A percentile compares a stretch with the other conserved stretches of the same genome.
Evolutionary conservation across 2,888 invertebrate species (phyloP).

Genomic region (Orchesellides sinensis): DNA sequence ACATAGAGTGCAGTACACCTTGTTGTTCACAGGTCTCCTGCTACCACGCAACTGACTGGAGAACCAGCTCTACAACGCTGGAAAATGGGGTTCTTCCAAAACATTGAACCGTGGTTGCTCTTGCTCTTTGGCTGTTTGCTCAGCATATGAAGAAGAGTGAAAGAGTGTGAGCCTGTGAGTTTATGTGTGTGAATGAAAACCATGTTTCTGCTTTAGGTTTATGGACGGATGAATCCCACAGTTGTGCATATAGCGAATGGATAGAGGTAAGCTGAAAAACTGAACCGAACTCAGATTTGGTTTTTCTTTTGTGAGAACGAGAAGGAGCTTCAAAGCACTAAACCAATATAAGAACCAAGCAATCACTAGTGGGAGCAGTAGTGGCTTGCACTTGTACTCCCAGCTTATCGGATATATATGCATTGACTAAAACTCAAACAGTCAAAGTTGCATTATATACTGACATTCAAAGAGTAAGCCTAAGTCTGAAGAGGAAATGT

Average conservation of each 20-base stretch:
- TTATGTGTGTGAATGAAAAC: conserved; percentile 24
- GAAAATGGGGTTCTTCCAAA: conserved; percentile 56
- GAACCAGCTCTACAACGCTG: conserved; percentile 48
- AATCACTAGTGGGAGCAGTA: too few relatives aligned
- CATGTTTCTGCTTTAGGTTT: not conserved
- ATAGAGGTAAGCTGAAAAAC: not conserved
- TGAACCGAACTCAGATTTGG: conserved; percentile 1
- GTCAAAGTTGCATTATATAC: not conserved
- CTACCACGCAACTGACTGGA: conserved; percentile 73
- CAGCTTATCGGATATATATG: too few relatives aligned
- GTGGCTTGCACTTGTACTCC: too few relatives aligned
- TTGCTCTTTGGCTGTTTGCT: too few relatives aligned
- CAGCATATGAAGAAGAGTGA: too few relatives aligned
- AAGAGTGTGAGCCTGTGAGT: not conserved
- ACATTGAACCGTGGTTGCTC: conserved; percentile 19
- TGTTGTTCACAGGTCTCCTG: conserved; percentile 69
- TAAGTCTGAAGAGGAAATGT: conserved; percentile 66
- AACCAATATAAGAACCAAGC: too few relatives aligned
- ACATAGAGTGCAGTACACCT: conserved; percentile 7
- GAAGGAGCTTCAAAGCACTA: not conserved
- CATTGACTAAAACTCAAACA: not conserved
- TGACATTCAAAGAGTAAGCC: not conserved
- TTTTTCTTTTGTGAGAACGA: too few relatives aligned
- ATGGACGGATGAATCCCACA: too few relatives aligned
- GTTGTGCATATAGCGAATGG: not conserved